phyloP scores from a whole-genome alignment of 2,113 vertebrate species.

The Phaethornis superciliosus region DNA sequence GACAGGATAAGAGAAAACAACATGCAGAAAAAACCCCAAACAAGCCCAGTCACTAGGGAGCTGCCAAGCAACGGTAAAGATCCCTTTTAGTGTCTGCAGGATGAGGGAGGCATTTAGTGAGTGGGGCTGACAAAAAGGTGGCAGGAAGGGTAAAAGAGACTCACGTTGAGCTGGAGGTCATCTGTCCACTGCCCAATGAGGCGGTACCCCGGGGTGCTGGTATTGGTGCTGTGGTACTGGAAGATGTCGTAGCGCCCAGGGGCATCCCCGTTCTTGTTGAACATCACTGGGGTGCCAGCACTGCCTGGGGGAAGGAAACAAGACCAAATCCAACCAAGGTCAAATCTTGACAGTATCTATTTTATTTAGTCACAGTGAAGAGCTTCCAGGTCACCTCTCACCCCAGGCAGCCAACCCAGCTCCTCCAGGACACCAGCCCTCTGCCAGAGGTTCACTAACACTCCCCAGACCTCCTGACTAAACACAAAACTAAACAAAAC shows the following conservation, averaged over 20 bases:
- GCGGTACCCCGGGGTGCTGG: slow-evolving; percentile 82
- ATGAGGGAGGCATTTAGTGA: too few relatives aligned
- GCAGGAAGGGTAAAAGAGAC: slow-evolving; percentile 33
- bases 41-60: too few relatives aligned
- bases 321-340: slow-evolving; percentile 24
- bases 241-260: slow-evolving; percentile 95
- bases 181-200: slow-evolving; percentile 93
- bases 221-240: slow-evolving; percentile 90
- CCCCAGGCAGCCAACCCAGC: fast-evolving
- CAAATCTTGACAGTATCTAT: neutral
- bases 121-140: neutral
- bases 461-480: neutral
- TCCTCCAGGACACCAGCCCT: neutral
- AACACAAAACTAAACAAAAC: neutral
- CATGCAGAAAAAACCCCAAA: neutral
- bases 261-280: slow-evolving; percentile 94
- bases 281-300: slow-evolving; percentile 91
- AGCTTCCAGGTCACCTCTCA: neutral
- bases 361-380: fast-evolving
- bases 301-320: slow-evolving; percentile 81
- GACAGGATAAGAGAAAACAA: neutral
- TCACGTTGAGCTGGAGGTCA: slow-evolving; percentile 91
- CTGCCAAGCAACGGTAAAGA: fast-evolving
- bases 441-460: neutral
- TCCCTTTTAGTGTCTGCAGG: neutral